phyloP scores from a whole-genome alignment of 1,140 invertebrate species.

The Choristoneura fumiferana region DNA sequence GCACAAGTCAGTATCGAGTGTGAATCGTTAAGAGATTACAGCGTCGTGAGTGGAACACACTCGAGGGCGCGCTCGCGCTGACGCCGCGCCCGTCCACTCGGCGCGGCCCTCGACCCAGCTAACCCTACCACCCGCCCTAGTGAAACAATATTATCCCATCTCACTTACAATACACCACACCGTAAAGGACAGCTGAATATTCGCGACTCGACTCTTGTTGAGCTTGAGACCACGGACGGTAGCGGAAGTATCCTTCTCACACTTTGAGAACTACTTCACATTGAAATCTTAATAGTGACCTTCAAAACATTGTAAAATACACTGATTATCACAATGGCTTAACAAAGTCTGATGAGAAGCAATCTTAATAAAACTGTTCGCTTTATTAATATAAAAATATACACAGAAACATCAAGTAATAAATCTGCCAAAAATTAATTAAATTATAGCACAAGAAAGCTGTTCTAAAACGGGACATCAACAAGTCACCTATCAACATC shows the following conservation, averaged over 20 bases:
- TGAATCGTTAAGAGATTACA: slow-evolving; percentile 32
- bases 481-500: slow-evolving; percentile 25
- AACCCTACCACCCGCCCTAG: background rate
- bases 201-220: background rate
- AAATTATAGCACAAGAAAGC: too few species aligned
- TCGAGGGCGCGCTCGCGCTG: slow-evolving; percentile 23
- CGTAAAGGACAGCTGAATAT: background rate
- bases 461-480: slow-evolving; percentile 17
- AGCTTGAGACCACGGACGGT: background rate
- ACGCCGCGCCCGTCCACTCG: slow-evolving; percentile 24
- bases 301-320: background rate
- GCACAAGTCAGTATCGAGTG: slow-evolving; percentile 1
- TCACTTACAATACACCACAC: background rate
- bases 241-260: background rate
- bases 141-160: background rate
- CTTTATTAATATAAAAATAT: too few species aligned
- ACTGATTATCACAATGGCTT: too few species aligned
- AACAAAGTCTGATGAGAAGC: too few species aligned
- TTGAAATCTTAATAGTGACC: slow-evolving; percentile 6
- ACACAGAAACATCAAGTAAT: too few species aligned
- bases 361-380: too few species aligned
- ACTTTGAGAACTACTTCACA: background rate
- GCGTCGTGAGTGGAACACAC: slow-evolving; percentile 23
- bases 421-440: too few species aligned
- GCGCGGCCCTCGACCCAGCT: slow-evolving; percentile 12